Conservation (phyloP, 2,797 vertebrate genomes). For the Rallus crepitans region DNA sequence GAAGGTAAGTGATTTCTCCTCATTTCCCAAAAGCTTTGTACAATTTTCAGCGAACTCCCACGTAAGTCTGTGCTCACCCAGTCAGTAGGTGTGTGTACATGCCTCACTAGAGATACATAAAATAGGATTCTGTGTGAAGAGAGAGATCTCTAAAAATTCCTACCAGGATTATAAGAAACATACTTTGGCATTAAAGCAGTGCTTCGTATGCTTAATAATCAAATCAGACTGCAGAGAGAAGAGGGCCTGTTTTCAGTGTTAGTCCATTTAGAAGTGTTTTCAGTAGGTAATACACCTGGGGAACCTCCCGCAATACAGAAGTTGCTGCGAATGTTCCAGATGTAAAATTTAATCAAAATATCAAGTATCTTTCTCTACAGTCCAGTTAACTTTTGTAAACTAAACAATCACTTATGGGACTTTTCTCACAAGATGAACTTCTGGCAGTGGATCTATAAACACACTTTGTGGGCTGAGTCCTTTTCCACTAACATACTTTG, state of each 20-base stretch:
- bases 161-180: neutral
- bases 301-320: neutral
- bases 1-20: neutral
- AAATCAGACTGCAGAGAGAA: neutral
- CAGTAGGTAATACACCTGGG: neutral
- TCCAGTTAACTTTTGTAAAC: slow-evolving; percentile 18
- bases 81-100: neutral
- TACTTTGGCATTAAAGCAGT: neutral
- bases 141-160: neutral
- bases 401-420: neutral
- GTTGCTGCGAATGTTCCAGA: slow-evolving; percentile 2
- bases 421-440: slow-evolving; percentile 44
- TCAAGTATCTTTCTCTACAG: neutral
- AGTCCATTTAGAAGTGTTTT: neutral
- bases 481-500: slow-evolving; percentile 45
- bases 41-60: neutral
- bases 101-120: neutral
- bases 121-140: neutral
- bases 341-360: neutral
- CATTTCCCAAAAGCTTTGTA: neutral
- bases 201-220: neutral
- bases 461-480: slow-evolving; percentile 3
- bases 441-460: slow-evolving; percentile 59
- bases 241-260: neutral
- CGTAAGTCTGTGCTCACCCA: neutral